Percentiles rank a stretch among this genome's conserved stretches.
phyloP scores from a whole-genome alignment of 2,113 vertebrate genomes.

The Phodopus roborovskii region DNA sequence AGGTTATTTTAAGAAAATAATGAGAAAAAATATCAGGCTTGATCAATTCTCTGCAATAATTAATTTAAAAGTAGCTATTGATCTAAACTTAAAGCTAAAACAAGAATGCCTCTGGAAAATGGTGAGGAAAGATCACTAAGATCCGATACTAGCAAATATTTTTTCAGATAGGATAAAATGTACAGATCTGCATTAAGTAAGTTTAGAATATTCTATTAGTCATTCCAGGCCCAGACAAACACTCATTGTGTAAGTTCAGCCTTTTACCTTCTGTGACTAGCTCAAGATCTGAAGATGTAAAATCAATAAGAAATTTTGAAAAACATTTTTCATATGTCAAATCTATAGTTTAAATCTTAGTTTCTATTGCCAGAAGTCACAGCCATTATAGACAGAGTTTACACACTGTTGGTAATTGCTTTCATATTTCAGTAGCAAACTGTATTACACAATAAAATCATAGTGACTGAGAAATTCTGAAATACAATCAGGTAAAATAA shows the following conservation, averaged over 20 bases:
- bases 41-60: no score
- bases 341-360: background rate
- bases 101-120: no score
- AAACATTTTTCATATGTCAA: background rate
- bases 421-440: background rate
- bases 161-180: background rate
- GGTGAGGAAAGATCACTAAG: no score
- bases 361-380: background rate
- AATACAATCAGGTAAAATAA: background rate
- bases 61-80: no score
- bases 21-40: no score
- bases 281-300: background rate
- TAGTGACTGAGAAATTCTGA: background rate
- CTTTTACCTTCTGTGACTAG: background rate
- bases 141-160: no score
- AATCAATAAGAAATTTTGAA: background rate
- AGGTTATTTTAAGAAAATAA: no score
- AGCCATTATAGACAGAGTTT: background rate
- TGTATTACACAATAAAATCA: background rate
- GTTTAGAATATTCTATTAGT: background rate
- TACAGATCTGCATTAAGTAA: background rate
- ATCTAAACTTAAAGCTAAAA: no score
- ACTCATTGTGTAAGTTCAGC: background rate
- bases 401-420: background rate
- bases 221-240: background rate